Evolutionary conservation across 2,888 invertebrate species (phyloP).

Genomic region (Lysandra bellargus): DNA sequence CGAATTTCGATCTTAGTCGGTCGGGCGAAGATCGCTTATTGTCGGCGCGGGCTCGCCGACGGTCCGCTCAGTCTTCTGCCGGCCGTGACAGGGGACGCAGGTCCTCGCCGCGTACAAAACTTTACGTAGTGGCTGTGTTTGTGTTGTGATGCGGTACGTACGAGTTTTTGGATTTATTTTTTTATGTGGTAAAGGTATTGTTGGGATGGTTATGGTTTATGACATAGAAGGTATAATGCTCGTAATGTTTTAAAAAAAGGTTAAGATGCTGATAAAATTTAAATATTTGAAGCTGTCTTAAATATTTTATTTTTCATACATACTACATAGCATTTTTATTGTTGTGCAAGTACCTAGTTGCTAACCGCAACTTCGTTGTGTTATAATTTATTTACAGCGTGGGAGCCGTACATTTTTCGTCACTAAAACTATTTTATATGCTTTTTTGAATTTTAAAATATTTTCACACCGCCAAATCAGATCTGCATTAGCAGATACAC

Average conservation of each 20-base stretch:
- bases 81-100: constrained; percentile 48
- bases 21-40: constrained; percentile 70
- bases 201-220: neutral
- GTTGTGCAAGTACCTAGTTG: no score
- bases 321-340: no score
- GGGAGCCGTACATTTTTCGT: no score
- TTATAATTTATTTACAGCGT: no score
- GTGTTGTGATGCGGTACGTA: constrained; percentile 17
- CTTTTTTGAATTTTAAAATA: no score
- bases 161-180: constrained; percentile 5
- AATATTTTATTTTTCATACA: no score
- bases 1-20: constrained; percentile 73
- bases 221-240: no score
- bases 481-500: no score
- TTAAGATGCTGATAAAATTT: neutral
- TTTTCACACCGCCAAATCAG: no score
- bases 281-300: no score
- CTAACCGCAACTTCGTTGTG: no score
- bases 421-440: no score
- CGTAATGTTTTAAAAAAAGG: neutral
- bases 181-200: neutral
- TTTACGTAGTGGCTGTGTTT: constrained; percentile 48
- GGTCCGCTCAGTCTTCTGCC: constrained; percentile 57
- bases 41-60: constrained; percentile 47
- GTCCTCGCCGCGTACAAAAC: constrained; percentile 46